These are phyloP conservation scores for Nasonia giraulti DNA, from an alignment of 1,140 invertebrate genomes.

Conservation along the genomic window DNA sequence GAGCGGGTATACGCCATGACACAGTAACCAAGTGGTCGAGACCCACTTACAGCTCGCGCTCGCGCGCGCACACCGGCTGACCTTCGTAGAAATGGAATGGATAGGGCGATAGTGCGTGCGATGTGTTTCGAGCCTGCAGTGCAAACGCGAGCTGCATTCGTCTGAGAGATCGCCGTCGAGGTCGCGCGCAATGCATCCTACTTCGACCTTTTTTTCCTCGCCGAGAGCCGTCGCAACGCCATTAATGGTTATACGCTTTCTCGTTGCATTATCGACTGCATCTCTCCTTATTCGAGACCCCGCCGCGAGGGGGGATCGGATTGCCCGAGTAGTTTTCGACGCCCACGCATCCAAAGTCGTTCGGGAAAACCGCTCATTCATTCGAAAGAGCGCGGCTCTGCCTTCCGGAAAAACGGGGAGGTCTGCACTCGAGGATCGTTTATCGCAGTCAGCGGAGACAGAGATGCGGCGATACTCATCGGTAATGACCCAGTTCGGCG, in stretches of 20 bases:
- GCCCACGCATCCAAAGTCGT: too few relatives aligned
- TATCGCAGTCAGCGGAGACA: neutral
- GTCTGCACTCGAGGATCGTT: neutral
- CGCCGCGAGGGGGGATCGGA: too few relatives aligned
- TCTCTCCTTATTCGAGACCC: too few relatives aligned
- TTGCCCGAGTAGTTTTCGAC: too few relatives aligned
- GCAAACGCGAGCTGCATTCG: conserved; percentile 5
- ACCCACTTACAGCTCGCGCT: conserved; percentile 70
- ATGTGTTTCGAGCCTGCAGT: conserved; percentile 61
- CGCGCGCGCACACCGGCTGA: conserved; percentile 61
- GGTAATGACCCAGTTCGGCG: neutral
- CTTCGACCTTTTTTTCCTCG: conserved; percentile 55
- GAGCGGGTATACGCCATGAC: conserved; percentile 67
- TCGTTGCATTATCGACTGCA: too few relatives aligned
- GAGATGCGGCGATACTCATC: neutral
- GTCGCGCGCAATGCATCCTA: conserved; percentile 47
- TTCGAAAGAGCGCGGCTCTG: too few relatives aligned
- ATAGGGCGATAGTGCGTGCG: conserved; percentile 67
- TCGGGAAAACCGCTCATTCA: too few relatives aligned
- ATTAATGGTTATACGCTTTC: neutral
- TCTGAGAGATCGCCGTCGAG: conserved; percentile 17
- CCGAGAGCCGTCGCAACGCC: neutral
- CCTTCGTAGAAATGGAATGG: conserved; percentile 72
- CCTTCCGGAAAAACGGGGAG: too few relatives aligned
- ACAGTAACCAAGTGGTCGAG: conserved; percentile 77